Percentiles rank a stretch among this genome's conserved stretches.
Evolutionary conservation across 2,113 vertebrate genomes (phyloP).

Genomic region (Anhinga anhinga): DNA sequence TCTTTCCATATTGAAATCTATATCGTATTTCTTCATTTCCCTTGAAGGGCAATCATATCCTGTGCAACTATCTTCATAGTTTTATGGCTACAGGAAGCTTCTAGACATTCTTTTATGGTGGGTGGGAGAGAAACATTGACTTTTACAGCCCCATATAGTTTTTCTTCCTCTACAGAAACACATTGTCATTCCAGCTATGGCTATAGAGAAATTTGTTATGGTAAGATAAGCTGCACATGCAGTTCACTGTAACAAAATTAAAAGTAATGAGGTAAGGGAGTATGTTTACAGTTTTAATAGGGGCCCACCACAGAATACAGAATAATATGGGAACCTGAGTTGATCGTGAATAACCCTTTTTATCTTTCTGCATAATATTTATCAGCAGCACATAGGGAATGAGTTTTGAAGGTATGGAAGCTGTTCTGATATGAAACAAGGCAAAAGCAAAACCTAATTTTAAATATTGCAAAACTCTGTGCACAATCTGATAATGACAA

Average conservation of each 20-base stretch:
- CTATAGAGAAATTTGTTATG: conserved; percentile 42
- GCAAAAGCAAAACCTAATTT: not conserved
- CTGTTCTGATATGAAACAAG: not conserved
- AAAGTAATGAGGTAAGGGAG: conserved; percentile 42
- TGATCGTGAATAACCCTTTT: not conserved
- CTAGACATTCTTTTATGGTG: not conserved
- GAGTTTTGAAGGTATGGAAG: not conserved
- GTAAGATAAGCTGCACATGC: conserved; percentile 25
- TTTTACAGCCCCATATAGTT: conserved; percentile 26
- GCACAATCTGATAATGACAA: not conserved
- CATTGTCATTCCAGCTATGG: conserved; percentile 42
- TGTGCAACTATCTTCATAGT: not conserved
- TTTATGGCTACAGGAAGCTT: conserved; percentile 21
- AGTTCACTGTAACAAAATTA: conserved; percentile 27
- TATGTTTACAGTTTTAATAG: not conserved
- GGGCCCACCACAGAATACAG: not conserved
- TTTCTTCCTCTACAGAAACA: conserved; percentile 31
- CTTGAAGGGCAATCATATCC: conserved; percentile 13
- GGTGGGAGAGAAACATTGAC: conserved; percentile 1
- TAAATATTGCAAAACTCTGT: not conserved
- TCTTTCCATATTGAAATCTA: not conserved
- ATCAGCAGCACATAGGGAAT: not conserved
- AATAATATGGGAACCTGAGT: not conserved
- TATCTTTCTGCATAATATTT: not conserved
- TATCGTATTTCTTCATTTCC: not conserved